A percentile compares a stretch with the other conserved stretches of the same genome.
Evolutionary conservation across 2,797 vertebrate species (phyloP).

Genomic region (Graptemys geographica): DNA sequence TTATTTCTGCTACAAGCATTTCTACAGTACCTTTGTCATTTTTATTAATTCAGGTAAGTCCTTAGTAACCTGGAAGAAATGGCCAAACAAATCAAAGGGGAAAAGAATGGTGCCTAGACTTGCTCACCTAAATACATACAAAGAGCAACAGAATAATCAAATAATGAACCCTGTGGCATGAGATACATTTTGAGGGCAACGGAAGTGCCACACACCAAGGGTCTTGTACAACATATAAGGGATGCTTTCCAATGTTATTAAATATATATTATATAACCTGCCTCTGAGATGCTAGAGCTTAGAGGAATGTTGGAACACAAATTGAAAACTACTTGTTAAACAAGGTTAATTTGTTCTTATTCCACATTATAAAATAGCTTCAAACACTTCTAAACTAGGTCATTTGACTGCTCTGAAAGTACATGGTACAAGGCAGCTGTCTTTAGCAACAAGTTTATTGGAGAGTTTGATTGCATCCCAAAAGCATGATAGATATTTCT

Average conservation of each 20-base stretch:
- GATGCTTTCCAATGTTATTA: slow-evolving; percentile 30
- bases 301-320: slow-evolving; percentile 65
- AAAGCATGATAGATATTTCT: slow-evolving; percentile 78
- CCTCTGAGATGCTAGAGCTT: slow-evolving; percentile 2
- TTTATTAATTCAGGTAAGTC: neutral
- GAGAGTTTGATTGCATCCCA: slow-evolving; percentile 75
- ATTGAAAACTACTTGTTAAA: slow-evolving; percentile 79
- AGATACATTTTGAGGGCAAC: neutral
- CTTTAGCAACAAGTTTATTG: slow-evolving; percentile 73
- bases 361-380: slow-evolving; percentile 74
- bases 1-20: neutral
- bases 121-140: neutral
- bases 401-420: slow-evolving; percentile 71
- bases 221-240: neutral
- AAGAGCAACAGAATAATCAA: neutral
- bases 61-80: neutral
- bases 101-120: neutral
- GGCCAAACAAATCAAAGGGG: slow-evolving; percentile 5
- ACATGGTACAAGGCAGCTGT: slow-evolving; percentile 62
- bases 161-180: neutral
- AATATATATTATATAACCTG: neutral
- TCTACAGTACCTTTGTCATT: neutral
- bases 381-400: slow-evolving; percentile 79
- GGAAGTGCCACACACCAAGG: neutral
- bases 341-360: slow-evolving; percentile 78